Evolutionary conservation across 1,140 invertebrate species (phyloP).

Genomic region (Musca domestica): DNA sequence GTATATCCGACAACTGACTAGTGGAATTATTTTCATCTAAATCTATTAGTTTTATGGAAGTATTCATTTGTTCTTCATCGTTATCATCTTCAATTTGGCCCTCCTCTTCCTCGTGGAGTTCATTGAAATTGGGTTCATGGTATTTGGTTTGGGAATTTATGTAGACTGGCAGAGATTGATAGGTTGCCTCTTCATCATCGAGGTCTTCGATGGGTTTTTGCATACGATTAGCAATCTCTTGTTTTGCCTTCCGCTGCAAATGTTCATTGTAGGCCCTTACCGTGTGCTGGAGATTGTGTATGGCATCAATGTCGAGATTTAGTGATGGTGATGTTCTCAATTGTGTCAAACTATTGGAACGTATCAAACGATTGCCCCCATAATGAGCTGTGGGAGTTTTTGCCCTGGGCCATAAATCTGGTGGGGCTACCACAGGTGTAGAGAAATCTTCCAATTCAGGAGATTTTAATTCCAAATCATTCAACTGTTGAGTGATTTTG

Average conservation of each 20-base stretch:
- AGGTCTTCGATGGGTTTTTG: background rate
- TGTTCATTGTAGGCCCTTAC: constrained; percentile 50
- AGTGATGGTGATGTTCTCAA: constrained; percentile 35
- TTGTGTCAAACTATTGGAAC: constrained; percentile 45
- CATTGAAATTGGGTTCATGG: constrained; percentile 17
- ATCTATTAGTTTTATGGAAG: constrained; percentile 34
- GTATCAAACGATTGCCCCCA: constrained; percentile 30
- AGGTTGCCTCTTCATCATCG: constrained; percentile 34
- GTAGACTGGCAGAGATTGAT: constrained; percentile 42
- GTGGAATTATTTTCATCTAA: constrained; percentile 31
- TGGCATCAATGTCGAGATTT: constrained; percentile 49
- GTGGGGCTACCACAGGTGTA: constrained; percentile 65
- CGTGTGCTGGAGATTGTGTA: constrained; percentile 46
- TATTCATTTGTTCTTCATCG: background rate
- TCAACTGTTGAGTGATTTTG: constrained; percentile 73
- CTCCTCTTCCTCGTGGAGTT: constrained; percentile 1
- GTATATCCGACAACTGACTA: background rate
- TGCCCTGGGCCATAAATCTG: constrained; percentile 60
- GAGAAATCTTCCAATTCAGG: constrained; percentile 72
- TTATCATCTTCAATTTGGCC: constrained; percentile 3
- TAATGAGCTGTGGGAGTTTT: constrained; percentile 29
- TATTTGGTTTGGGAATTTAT: constrained; percentile 24
- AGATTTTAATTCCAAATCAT: constrained; percentile 65
- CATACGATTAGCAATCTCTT: background rate
- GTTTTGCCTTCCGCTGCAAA: constrained; percentile 34